phyloP scores from a whole-genome alignment of 2,888 invertebrate genomes.

The Latrodectus elegans region DNA sequence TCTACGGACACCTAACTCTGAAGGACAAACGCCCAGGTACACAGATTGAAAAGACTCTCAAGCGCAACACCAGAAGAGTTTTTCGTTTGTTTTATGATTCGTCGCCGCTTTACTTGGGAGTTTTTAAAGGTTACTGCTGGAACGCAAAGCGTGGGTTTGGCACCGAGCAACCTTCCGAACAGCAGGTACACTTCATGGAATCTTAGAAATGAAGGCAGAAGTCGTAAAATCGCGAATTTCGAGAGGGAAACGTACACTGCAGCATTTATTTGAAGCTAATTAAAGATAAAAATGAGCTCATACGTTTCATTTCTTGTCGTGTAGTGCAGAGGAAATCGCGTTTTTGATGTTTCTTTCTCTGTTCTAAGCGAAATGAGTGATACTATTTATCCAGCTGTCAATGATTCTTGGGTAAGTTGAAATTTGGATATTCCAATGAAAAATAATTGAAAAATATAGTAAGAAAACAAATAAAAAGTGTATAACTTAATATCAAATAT shows the following conservation, averaged over 20 bases:
- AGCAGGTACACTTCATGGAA: too few relatives aligned
- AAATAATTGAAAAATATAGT: background rate
- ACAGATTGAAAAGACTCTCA: constrained; percentile 26
- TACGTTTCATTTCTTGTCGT: background rate
- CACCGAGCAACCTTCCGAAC: constrained; percentile 43
- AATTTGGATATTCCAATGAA: background rate
- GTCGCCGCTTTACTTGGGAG: constrained; percentile 15
- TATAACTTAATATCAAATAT: background rate
- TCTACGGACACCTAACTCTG: constrained; percentile 35
- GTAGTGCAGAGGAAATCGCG: background rate
- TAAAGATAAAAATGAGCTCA: background rate
- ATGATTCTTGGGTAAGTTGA: constrained; percentile 55
- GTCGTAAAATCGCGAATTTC: background rate
- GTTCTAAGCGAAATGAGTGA: constrained; percentile 10
- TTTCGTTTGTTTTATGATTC: constrained; percentile 29
- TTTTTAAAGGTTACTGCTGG: constrained; percentile 46
- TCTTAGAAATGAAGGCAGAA: background rate
- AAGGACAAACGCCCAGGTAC: constrained; percentile 49
- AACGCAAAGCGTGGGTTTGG: constrained; percentile 47
- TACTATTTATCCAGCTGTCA: constrained; percentile 56
- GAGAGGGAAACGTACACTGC: background rate
- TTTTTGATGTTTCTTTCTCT: too few relatives aligned
- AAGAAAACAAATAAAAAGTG: background rate
- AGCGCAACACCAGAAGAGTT: background rate
- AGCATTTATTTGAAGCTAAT: constrained; percentile 3